These are phyloP conservation scores for Micropoecilia bifurca DNA, from an alignment of 2,797 vertebrate species.

Conservation along the genomic window DNA sequence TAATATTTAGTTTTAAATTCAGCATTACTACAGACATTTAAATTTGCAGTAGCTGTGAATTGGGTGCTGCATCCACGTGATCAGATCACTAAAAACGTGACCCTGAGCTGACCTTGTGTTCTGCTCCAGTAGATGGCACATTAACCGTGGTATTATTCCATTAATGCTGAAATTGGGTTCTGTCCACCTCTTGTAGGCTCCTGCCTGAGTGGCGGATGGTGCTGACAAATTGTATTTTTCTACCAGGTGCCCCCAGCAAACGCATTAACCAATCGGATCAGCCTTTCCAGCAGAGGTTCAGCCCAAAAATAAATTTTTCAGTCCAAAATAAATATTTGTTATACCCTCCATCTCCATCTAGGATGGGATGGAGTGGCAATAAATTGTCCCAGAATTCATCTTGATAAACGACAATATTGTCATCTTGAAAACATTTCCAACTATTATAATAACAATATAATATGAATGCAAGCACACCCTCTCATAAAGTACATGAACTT, in stretches of 20 bases:
- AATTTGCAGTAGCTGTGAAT: slow-evolving; percentile 46
- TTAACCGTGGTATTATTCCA: slow-evolving; percentile 79
- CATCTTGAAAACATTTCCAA: no score
- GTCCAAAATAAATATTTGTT: slow-evolving; percentile 10
- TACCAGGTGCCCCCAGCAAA: slow-evolving; percentile 23
- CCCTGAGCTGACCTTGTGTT: slow-evolving; percentile 73
- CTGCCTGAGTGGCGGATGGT: slow-evolving; percentile 59
- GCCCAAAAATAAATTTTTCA: slow-evolving; percentile 14
- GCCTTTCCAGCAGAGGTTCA: neutral
- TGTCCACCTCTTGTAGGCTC: slow-evolving; percentile 70
- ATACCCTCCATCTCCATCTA: slow-evolving; percentile 47
- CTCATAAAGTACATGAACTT: no score
- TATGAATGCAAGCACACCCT: no score
- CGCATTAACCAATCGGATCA: slow-evolving; percentile 33
- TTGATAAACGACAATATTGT: no score
- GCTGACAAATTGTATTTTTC: slow-evolving; percentile 68
- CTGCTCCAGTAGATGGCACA: slow-evolving; percentile 66
- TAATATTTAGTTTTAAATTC: slow-evolving; percentile 37
- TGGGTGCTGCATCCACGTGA: slow-evolving; percentile 19
- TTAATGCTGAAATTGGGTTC: slow-evolving; percentile 78
- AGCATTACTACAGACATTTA: slow-evolving; percentile 19
- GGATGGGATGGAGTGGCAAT: slow-evolving; percentile 24
- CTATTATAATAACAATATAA: no score
- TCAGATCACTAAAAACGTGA: slow-evolving; percentile 56
- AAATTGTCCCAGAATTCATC: neutral